A percentile compares a stretch with the other conserved stretches of the same genome.
Conservation (phyloP, 1,140 invertebrate species). For the Zaprionus kolodkinae region DNA sequence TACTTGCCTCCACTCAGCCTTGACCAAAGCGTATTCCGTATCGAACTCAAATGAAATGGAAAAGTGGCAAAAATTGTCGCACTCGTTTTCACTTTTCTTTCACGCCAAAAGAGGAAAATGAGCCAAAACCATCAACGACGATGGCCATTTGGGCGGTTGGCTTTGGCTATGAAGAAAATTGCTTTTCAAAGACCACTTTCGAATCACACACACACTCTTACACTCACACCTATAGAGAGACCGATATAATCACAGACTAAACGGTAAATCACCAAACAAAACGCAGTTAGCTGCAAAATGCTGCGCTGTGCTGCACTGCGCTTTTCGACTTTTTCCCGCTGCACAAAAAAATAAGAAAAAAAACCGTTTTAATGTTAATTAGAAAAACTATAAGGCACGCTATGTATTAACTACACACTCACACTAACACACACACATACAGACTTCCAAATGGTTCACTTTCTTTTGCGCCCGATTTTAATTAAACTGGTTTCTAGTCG, state of each 20-base stretch:
- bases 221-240: constrained; percentile 1
- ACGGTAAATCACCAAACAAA: constrained; percentile 72
- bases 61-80: constrained; percentile 62
- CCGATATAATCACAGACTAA: constrained; percentile 26
- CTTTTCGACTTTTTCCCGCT: constrained; percentile 14
- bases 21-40: constrained; percentile 1
- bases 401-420: constrained; percentile 16
- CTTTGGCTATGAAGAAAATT: constrained; percentile 28
- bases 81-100: constrained; percentile 72
- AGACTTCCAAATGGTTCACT: constrained; percentile 75
- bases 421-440: constrained; percentile 23
- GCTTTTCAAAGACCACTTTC: constrained; percentile 62
- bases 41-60: constrained; percentile 49
- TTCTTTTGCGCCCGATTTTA: constrained; percentile 69
- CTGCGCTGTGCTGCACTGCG: constrained; percentile 2
- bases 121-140: constrained; percentile 37
- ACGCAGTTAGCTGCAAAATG: constrained; percentile 40
- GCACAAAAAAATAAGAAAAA: background rate
- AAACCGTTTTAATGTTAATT: constrained; percentile 55
- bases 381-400: constrained; percentile 34
- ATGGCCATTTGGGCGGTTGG: constrained; percentile 34
- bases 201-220: constrained; percentile 52
- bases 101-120: constrained; percentile 9
- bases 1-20: background rate
- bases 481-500: constrained; percentile 72